phyloP scores from a whole-genome alignment of 2,888 invertebrate genomes.

The Sarcophaga rosellei region DNA sequence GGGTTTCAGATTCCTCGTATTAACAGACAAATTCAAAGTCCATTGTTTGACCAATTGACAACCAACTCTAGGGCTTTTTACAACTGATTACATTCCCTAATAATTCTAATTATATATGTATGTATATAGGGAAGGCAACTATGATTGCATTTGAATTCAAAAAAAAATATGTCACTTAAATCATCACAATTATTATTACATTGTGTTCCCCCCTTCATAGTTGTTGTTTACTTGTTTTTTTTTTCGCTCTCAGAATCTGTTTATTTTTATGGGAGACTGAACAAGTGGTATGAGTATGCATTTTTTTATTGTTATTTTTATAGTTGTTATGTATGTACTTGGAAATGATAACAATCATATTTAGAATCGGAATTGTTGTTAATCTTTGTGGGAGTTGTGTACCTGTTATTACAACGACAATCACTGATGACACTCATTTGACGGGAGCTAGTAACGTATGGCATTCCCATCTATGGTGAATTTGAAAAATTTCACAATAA shows the following conservation, averaged over 20 bases:
- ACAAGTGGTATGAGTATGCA: conserved; percentile 14
- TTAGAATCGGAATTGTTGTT: conserved; percentile 2
- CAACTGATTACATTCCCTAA: too few relatives aligned
- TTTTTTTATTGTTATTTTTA: not conserved
- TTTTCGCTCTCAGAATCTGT: not conserved
- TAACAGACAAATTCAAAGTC: too few relatives aligned
- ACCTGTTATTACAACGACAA: not conserved
- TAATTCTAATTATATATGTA: too few relatives aligned
- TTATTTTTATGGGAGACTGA: conserved; percentile 35
- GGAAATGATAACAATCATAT: conserved; percentile 29
- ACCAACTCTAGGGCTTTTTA: too few relatives aligned
- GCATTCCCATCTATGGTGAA: not conserved
- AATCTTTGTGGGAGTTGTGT: conserved; percentile 3
- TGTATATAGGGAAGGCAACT: too few relatives aligned
- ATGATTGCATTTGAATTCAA: too few relatives aligned
- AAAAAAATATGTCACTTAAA: too few relatives aligned
- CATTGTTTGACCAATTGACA: too few relatives aligned
- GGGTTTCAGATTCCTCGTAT: too few relatives aligned
- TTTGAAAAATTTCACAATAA: not conserved
- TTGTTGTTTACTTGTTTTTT: not conserved
- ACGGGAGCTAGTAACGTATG: not conserved
- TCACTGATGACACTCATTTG: not conserved
- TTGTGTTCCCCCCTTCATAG: too few relatives aligned
- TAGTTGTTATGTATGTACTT: not conserved
- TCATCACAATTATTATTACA: too few relatives aligned